Evolutionary conservation across 2,113 vertebrate species (phyloP).

Genomic region (Copsychus sechellarum): DNA sequence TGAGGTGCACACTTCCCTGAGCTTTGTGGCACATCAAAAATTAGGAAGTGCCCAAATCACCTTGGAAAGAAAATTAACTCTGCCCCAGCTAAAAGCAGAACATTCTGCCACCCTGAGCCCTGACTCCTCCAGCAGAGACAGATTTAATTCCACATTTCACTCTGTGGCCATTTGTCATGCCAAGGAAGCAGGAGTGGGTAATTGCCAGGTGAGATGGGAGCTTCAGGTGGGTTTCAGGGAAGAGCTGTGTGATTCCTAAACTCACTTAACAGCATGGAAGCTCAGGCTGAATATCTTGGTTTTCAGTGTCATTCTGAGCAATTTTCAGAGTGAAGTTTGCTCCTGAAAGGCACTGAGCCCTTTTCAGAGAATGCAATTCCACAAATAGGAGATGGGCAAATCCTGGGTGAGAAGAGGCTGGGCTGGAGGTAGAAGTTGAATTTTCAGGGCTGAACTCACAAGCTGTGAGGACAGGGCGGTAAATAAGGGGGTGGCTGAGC

Average conservation of each 20-base stretch:
- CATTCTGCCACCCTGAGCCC: not conserved
- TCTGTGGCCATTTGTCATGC: not conserved
- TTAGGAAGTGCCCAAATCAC: not conserved
- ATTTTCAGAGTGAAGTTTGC: not conserved
- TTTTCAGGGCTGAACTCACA: not conserved
- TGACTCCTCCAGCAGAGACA: not conserved
- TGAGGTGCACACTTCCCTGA: fast-evolving
- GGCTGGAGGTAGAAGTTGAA: not conserved
- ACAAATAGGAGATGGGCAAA: not conserved
- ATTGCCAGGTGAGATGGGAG: not conserved
- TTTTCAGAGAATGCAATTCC: not conserved
- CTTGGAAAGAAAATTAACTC: not conserved
- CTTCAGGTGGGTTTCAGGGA: not conserved
- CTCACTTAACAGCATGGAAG: not conserved
- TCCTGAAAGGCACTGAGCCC: not conserved
- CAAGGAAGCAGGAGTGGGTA: not conserved
- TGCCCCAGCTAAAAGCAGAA: not conserved
- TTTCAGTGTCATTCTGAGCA: not conserved
- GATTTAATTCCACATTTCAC: not conserved
- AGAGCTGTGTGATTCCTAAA: not conserved
- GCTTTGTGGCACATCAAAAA: not conserved
- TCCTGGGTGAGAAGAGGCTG: not conserved
- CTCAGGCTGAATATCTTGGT: not conserved
- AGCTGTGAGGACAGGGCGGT: not conserved
- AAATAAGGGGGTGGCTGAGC: not conserved